Evolutionary conservation across 1,140 invertebrate genomes (phyloP).

Genomic region (Hyphantria cunea): DNA sequence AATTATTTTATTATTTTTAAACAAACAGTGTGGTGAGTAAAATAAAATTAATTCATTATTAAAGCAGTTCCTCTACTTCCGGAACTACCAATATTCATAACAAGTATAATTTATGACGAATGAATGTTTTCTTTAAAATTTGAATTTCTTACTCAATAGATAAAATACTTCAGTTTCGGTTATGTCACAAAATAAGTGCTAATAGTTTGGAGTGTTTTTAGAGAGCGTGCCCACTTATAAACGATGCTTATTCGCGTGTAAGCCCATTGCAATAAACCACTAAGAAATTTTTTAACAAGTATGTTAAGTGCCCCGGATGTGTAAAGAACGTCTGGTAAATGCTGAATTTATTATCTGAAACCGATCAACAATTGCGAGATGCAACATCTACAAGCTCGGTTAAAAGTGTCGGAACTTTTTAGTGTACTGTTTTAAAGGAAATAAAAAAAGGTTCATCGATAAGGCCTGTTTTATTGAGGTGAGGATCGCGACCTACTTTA

Average conservation of each 20-base stretch:
- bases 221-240: slow-evolving; percentile 33
- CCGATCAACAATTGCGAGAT: slow-evolving; percentile 26
- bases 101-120: slow-evolving; percentile 1
- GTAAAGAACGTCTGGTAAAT: slow-evolving; percentile 30
- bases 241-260: slow-evolving; percentile 18
- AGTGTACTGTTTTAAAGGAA: slow-evolving; percentile 7
- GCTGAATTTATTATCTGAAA: slow-evolving; percentile 27
- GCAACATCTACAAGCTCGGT: slow-evolving; percentile 1
- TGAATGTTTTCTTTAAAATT: slow-evolving; percentile 29
- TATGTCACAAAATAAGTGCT: slow-evolving; percentile 42
- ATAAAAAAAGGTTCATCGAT: slow-evolving; percentile 10
- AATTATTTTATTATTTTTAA: not conserved
- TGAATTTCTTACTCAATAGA: slow-evolving; percentile 33
- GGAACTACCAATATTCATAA: no score
- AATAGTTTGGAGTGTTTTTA: slow-evolving; percentile 45
- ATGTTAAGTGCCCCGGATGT: slow-evolving; percentile 44
- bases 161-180: slow-evolving; percentile 32
- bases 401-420: not conserved
- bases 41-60: no score
- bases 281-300: slow-evolving; percentile 38
- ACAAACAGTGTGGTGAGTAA: no score
- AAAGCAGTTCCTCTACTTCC: no score
- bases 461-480: slow-evolving; percentile 6
- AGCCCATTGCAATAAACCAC: slow-evolving; percentile 27
- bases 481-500: slow-evolving; percentile 36